Evolutionary conservation across 2,797 vertebrate genomes (phyloP), one percentile per base, ranked within the genome.

Genomic region (Cossypha dichroa): DNA sequence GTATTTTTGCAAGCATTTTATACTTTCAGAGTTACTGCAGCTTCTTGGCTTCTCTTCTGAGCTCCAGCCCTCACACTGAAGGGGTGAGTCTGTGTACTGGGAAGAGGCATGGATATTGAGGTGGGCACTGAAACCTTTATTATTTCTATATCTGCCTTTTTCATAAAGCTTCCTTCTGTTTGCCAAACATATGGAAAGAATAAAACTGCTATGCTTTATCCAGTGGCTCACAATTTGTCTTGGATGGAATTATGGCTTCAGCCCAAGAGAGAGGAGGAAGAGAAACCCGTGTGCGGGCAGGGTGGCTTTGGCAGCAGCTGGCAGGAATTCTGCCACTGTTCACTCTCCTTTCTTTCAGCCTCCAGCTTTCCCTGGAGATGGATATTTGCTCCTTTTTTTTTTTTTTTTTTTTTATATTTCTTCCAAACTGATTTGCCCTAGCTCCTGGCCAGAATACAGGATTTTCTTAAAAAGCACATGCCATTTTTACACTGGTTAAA

Each of bases 261-360:
- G 49, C 20, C 23, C 41, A 40, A 51, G 31, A 13, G 22, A 40
- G 28, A 62, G 43, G 33, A 56, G 6, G 20, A 43, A 68, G 17
- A 46, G 51, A 34, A 72, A 31, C 4, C 13, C 0, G 0, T 0
- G 6, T 9, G 13, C 1, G 0, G n/a, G 54, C 48, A 83, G 45
- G 34, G 25, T 46, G 29, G 34, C 9, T 41, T 5, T 3, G 41
- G 49, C 41, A 69, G 63, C 2, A 21, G 25, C 29, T 40, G 25
- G 48, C 10, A 73, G 23, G 56, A 75, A 28, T 51, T 58, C 29
- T 70, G 20, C 41, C 5, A 9, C 12, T 38, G 7, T 22, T 81
- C 15, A 11, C 6, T 26, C 13, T 55, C 22, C 41, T 68, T 58
- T 41, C 33, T n/a, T 68, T 85, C 38, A 64, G 38, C 10, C 25